phyloP scores from a whole-genome alignment of 1,140 invertebrate genomes.

The Drosophila seguyi region DNA sequence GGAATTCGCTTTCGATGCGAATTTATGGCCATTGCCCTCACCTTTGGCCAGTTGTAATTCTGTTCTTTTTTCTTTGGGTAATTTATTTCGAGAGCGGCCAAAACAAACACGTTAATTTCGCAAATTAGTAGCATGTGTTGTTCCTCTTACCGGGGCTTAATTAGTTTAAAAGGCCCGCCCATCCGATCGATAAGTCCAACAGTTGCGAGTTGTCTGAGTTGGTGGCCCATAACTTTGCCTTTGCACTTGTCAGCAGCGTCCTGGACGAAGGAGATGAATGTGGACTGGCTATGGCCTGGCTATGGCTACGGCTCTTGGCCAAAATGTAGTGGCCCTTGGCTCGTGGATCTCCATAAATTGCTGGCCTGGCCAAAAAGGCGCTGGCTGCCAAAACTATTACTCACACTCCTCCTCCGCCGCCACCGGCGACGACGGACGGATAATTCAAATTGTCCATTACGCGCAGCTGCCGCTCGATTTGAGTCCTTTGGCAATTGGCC shows the following conservation, averaged over 20 bases:
- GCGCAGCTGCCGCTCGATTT: slow-evolving; percentile 80
- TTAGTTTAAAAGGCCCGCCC: slow-evolving; percentile 74
- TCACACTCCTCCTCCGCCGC: slow-evolving; percentile 59
- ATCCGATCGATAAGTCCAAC: slow-evolving; percentile 74
- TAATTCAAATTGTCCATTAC: slow-evolving; percentile 82
- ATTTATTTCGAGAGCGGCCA: slow-evolving; percentile 66
- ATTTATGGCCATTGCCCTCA: slow-evolving; percentile 70
- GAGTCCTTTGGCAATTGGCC: slow-evolving; percentile 73
- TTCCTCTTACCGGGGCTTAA: slow-evolving; percentile 54
- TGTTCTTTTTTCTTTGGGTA: slow-evolving; percentile 32
- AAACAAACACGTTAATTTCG: slow-evolving; percentile 76
- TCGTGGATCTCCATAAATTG: slow-evolving; percentile 71
- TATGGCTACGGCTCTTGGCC: slow-evolving; percentile 35
- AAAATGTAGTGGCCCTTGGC: slow-evolving; percentile 66
- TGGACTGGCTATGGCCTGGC: slow-evolving; percentile 23
- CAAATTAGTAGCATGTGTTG: slow-evolving; percentile 79
- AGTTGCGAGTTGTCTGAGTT: slow-evolving; percentile 63
- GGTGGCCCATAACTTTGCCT: slow-evolving; percentile 45
- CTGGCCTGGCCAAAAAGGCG: slow-evolving; percentile 47
- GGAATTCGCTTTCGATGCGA: slow-evolving; percentile 61
- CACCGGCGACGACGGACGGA: slow-evolving; percentile 49
- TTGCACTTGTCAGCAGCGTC: slow-evolving; percentile 72
- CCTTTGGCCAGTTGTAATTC: slow-evolving; percentile 44
- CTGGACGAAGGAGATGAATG: slow-evolving; percentile 59
- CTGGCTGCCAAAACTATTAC: slow-evolving; percentile 81